Evolutionary conservation across 2,888 invertebrate genomes (phyloP), one percentile per base, ranked within the genome.

Genomic region (Melieria crassipennis): DNA sequence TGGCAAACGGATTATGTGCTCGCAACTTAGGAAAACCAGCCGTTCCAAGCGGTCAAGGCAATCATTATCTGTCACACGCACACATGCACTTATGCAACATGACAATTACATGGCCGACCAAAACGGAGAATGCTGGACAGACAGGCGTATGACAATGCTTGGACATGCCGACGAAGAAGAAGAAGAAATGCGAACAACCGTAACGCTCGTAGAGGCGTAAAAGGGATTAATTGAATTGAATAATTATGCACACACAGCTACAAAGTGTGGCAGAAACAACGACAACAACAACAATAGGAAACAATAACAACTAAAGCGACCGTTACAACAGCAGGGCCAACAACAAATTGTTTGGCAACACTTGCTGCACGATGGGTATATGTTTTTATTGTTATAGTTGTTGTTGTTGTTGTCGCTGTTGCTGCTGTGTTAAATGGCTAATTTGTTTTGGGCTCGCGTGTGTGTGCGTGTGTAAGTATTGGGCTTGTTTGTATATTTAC

Each of bases 181-280:
- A 52, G n/a, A 52, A 5, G 52, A 4, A 52, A 52, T 52, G 50
- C 11, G 11, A 11, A 9, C 52, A 52, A 52, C 11, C 13, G 52
- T n/a, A 7, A 50, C 50, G 3, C 11, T n/a, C 52, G 73, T 74
- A 72, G 65, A 73, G 71, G 74, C 74, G 75, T 68, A 74, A 73
- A 73, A 74, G 76, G 76, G 75, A 75, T 78, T 77, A 78, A 78
- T 78, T 78, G 78, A 78, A 78, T 78, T 76, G 78, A 75, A 78
- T 78, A 78, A 78, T 78, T 77, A 76, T 73, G 68, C 61, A 70
- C 72, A 76, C 72, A 76, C 68, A 74, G 46, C 69, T 62, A 56
- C 11, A 55, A 30, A 30, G 30, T 30, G 46, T 55, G 42, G 47
- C 58, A 63, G 10, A 46, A 64, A 47, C 56, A 52, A 7, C 58